Evolutionary conservation across 53 echinoderm and acorn worm genomes (phyloP), one percentile per base, ranked within the genome.

Genomic region (Zoroaster sp.): DNA sequence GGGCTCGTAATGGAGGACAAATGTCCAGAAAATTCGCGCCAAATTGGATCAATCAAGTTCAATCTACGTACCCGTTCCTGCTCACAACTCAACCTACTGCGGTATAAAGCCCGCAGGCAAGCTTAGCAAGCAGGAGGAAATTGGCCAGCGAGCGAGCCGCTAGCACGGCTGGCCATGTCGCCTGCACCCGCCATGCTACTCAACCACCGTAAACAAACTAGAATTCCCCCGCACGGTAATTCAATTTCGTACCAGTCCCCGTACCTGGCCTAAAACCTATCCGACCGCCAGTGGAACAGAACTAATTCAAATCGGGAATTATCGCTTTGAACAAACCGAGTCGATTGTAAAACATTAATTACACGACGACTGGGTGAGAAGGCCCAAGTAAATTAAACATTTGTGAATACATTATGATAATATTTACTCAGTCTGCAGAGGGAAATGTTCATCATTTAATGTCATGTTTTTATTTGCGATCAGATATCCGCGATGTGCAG

Each of bases 11-110:
- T 82, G 20, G 82, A 68, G 82, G 68, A 68, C 82, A 82, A 82
- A 82, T 82, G 67, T 82, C 82, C 82, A 66, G 67, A 82, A 82
- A 82, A 82, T 82, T 10, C 44, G 23, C 43, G 42, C 82, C 67
- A 68, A 82, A 82, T 82, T 82, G 82, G 82, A 82, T 85, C 85
- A 71, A 85, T 85, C 85, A 71, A 45, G 70, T 85, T 54, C 85
- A 71, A 85, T 85, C 34, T 59, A 77, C 15, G 38, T 21, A 25
- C 63, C 28, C 79, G 9, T 59, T 23, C 55, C 35, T 37, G 59
- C 32, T 55, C 35, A 39, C 38, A 35, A 33, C 36, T 44, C 63
- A 35, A 15, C 79, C 18, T 23, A n/a, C 21, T 25, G 34, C 31
- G 21, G 15, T 42, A 41, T 34, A 38, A n/a, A 37, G 65, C 35